Evolutionary conservation across 2,888 invertebrate species (phyloP).

Genomic region (Bedellia somnulentella): DNA sequence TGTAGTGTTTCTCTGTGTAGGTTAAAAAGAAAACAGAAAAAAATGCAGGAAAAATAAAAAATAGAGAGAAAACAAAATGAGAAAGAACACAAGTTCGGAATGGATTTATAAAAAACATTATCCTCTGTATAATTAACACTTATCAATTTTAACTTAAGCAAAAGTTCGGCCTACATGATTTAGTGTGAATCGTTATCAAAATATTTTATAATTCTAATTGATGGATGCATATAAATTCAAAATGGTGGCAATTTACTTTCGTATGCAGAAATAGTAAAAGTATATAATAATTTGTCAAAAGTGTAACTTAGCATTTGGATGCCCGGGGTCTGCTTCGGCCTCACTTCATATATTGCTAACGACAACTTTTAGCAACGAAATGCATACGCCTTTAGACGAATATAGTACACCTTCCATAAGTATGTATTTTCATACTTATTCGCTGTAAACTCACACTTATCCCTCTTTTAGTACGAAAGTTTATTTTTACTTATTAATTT

Average conservation of each 20-base stretch:
- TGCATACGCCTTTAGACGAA: too few species aligned
- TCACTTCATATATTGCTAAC: too few species aligned
- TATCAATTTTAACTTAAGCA: too few species aligned
- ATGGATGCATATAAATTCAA: slow-evolving; percentile 44
- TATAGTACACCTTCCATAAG: too few species aligned
- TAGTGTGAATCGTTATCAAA: slow-evolving; percentile 21
- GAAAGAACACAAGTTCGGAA: slow-evolving; percentile 14
- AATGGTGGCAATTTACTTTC: slow-evolving; percentile 41
- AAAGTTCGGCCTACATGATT: too few species aligned
- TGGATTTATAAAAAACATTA: too few species aligned
- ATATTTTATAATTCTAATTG: slow-evolving; percentile 21
- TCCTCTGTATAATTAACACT: too few species aligned
- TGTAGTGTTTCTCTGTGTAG: slow-evolving; percentile 61
- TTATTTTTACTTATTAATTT: too few species aligned
- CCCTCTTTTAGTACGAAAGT: too few species aligned
- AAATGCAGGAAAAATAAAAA: slow-evolving; percentile 24
- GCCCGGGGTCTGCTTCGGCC: slow-evolving; percentile 56
- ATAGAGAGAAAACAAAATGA: slow-evolving; percentile 18
- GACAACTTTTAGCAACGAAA: too few species aligned
- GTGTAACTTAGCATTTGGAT: slow-evolving; percentile 51
- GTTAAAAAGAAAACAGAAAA: slow-evolving; percentile 29
- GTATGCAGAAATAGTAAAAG: slow-evolving; percentile 52
- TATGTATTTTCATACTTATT: too few species aligned
- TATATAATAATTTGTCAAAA: slow-evolving; percentile 28
- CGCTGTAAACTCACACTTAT: slow-evolving; percentile 57